phyloP scores from a whole-genome alignment of 2,888 invertebrate species.

The Vandiemenella viatica region DNA sequence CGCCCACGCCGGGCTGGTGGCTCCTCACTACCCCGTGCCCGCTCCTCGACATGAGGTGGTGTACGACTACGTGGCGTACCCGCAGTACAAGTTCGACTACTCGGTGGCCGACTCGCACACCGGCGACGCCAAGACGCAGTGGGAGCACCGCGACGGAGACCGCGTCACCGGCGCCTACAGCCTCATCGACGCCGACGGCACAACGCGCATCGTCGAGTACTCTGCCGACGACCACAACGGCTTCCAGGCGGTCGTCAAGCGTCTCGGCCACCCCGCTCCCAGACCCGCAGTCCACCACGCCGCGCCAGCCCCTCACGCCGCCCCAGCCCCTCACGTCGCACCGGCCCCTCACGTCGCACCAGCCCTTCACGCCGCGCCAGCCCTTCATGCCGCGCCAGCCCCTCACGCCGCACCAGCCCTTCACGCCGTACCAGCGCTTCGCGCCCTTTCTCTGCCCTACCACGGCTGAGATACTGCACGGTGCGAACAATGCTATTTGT shows the following conservation, averaged over 20 bases:
- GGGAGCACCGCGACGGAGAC: neutral
- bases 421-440: neutral
- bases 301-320: neutral
- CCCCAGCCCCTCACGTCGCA: neutral
- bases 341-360: conserved; percentile 10
- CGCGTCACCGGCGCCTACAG: neutral
- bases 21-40: neutral
- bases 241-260: conserved; percentile 21
- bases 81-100: conserved; percentile 1
- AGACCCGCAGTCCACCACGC: neutral
- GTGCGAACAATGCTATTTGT: too few species aligned
- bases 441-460: too few species aligned
- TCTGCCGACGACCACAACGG: conserved; percentile 20
- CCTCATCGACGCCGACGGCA: conserved; percentile 1
- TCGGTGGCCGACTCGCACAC: neutral
- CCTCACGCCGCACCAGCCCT: neutral
- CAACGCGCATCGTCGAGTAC: conserved; percentile 19
- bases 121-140: conserved; percentile 1
- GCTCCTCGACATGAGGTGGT: neutral
- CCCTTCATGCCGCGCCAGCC: neutral
- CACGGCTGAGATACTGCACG: too few species aligned
- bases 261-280: conserved; percentile 13
- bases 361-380: conserved; percentile 4
- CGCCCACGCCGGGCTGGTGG: neutral
- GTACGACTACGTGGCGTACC: neutral